phyloP scores from a whole-genome alignment of 2,888 invertebrate genomes.

The Gastracanthus pulcherrimus region DNA sequence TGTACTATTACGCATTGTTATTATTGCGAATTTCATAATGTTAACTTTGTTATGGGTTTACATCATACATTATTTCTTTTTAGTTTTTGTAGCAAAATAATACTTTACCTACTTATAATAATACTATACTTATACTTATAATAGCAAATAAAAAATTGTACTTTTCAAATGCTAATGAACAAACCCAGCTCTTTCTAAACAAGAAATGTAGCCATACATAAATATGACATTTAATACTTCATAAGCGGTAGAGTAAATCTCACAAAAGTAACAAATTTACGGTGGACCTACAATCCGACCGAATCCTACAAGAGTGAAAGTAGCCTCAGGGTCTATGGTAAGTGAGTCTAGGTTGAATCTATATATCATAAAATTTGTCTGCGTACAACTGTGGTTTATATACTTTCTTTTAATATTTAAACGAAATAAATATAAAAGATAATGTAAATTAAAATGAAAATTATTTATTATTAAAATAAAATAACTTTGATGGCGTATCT shows the following conservation, averaged over 20 bases:
- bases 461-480: too few species aligned
- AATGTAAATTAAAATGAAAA: too few species aligned
- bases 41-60: background rate
- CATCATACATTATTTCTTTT: too few species aligned
- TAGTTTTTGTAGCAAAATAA: too few species aligned
- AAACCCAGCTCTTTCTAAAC: too few species aligned
- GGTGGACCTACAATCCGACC: background rate
- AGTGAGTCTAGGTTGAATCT: background rate
- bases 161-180: too few species aligned
- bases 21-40: conserved; percentile 3
- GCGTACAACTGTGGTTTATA: background rate
- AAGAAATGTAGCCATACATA: background rate
- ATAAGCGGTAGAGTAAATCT: background rate
- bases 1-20: background rate
- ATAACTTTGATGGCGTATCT: too few species aligned
- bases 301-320: conserved; percentile 30
- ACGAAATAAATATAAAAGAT: background rate
- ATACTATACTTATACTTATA: too few species aligned
- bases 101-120: too few species aligned
- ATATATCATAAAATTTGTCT: conserved; percentile 6
- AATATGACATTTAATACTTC: too few species aligned
- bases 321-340: conserved; percentile 12
- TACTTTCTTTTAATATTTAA: background rate
- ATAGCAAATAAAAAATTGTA: too few species aligned
- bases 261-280: background rate